Base-by-base conservation (phyloP, 1,140 invertebrate genomes). In the Drosophila funebris region DNA sequence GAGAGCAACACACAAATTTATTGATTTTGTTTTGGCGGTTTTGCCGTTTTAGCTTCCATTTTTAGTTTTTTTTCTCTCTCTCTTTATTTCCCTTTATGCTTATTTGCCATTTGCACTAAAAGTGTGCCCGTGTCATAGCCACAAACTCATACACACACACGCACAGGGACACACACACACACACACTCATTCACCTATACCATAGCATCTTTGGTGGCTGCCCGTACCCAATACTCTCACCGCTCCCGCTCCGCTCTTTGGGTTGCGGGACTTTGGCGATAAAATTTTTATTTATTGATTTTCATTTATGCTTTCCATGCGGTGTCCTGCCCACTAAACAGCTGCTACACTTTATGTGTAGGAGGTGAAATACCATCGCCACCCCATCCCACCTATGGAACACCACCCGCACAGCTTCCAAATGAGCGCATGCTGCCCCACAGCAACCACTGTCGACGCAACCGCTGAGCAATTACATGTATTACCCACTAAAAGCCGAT, bases 251-350 rank as follows among this genome's bases (percentile, higher is more conserved):
- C 14, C 22, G 29, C 9, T 5, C 3, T 66, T 37, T n/a, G 37
- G 41, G 20, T 66, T 39, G 37, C 44, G 58, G 56, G 54, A 52
- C 57, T 68, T 67, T 57, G 43, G 76, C 76, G 64, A 85, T 84
- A 84, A 77, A 80, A 80, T 85, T 80, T 73, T 73, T 84, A 85
- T 84, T 84, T 84, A 84, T 84, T 84, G 81, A 84, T 84, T 84
- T 84, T 84, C 81, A 84, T 84, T 84, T 84, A 84, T 84, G 77
- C 29, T 76, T 73, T 60, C 61, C 81, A 58, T 64, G 56, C 60
- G 67, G 57, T 57, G 74, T 75, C 56, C 73, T 53, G 31, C 63
- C 56, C 74, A 79, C 80, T 80, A 84, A 84, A 84, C 80, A 83
- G 80, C 80, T 84, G 80, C 73, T 76, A 80, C 80, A 77, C 64